Conservation (phyloP, 1,140 invertebrate genomes). For the Agraylea sexmaculata region DNA sequence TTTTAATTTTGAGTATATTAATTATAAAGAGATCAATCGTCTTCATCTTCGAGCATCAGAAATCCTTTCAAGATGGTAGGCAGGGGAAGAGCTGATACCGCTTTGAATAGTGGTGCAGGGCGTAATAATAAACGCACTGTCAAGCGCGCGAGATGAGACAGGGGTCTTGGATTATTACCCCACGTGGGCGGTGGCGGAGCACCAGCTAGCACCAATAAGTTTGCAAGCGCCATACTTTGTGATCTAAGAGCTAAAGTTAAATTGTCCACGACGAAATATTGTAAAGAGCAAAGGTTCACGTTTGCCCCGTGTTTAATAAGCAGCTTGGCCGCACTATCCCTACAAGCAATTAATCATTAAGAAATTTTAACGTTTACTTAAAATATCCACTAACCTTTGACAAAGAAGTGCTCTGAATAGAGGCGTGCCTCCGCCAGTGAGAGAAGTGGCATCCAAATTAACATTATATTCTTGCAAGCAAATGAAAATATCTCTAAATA, state of each 20-base stretch:
- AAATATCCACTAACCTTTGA: no score
- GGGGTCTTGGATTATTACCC: slow-evolving; percentile 10
- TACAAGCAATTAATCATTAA: no score
- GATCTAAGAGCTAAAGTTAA: slow-evolving; percentile 31
- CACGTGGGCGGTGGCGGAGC: slow-evolving; percentile 22
- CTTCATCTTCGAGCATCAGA: slow-evolving; percentile 36
- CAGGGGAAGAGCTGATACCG: slow-evolving; percentile 26
- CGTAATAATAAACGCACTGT: slow-evolving; percentile 10
- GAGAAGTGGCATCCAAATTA: slow-evolving; percentile 31
- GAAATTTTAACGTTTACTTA: no score
- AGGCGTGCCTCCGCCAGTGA: slow-evolving; percentile 34
- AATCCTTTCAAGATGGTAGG: slow-evolving; percentile 32
- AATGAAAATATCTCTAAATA: slow-evolving; percentile 31
- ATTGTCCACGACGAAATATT: slow-evolving; percentile 33
- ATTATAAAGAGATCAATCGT: slow-evolving; percentile 8
- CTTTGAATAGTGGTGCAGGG: slow-evolving; percentile 11
- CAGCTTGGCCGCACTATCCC: slow-evolving; percentile 30
- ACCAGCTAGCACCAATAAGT: slow-evolving; percentile 33
- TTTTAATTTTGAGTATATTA: no score
- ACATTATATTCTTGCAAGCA: slow-evolving; percentile 31
- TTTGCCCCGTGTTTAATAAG: slow-evolving; percentile 36
- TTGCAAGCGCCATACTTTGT: slow-evolving; percentile 25
- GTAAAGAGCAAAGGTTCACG: slow-evolving; percentile 33
- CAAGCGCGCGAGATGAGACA: slow-evolving; percentile 17
- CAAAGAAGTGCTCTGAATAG: slow-evolving; percentile 35